Evolutionary conservation across 2,888 invertebrate species (phyloP), one percentile per base, ranked within the genome.

Genomic region (Chymomyza procnemis): DNA sequence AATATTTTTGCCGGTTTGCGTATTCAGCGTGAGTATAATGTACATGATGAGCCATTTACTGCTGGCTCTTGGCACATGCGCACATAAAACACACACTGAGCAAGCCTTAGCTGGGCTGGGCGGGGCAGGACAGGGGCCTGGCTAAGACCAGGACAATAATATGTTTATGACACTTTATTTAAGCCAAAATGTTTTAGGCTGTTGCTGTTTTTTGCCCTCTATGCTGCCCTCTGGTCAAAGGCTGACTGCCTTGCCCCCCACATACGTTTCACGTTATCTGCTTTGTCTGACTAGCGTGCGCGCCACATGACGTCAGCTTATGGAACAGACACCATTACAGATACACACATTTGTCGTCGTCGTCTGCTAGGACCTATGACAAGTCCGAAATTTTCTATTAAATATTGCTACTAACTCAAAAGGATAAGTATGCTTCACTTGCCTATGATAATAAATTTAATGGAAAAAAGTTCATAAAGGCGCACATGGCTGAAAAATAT

Each of bases 71-170:
- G 19, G 73, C 72, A 73, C 72, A 73, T 73, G 73, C 68, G 73
- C 68, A 50, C 1, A 4, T 9, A 6, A n/a, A n/a, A n/a, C n/a
- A n/a, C 48, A 9, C 16, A 16, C 18, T 8, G 3, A 8, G 8
- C 16, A n/a, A 16, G n/a, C 48, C n/a, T 12, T 19, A 18, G 6
- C 50, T 50, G 18, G 16, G 50, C 50, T 16, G 50, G 54, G 19
- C 16, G 8, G 54, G 19, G 19, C 54, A 21, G 52, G 1, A 52
- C 52, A 52, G 16, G 54, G 19, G 54, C 54, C 19, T 18, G 19
- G 6, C 54, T 14, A 63, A 64, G 84, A 78, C 86, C 81, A 71
- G 81, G 81, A 86, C 81, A 81, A 82, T 82, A 86, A 82, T 82
- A 86, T 85, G 84, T 81, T 76, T 78, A 85, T 85, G 75, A 66